Base-by-base conservation (phyloP, 2,888 invertebrate species). In the Clivina fossor region DNA sequence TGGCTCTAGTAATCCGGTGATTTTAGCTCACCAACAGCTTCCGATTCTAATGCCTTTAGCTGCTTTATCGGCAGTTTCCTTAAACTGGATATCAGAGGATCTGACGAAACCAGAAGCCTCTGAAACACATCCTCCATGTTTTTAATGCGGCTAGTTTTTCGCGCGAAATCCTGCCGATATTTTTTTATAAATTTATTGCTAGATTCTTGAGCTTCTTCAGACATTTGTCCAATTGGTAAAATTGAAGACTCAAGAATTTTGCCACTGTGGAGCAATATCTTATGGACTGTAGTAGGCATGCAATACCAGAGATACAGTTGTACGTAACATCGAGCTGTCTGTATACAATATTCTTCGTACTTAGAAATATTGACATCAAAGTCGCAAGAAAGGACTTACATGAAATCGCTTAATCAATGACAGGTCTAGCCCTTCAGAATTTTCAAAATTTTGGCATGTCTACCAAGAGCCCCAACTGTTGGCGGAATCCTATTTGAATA, bases 121-220 rank as follows among this genome's bases (percentile, higher is more conserved):
- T 60, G 58, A 18, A 66, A 54, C 24, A 66, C 55, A 56, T 64
- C 64, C 33, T 56, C 56, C 32, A 62, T 62, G 8, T 60, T 64
- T 30, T 62, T 50, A 38, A 57, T 35, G 33, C 63, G 50, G 30
- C 54, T 60, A 43, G 37, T 60, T 63, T 66, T 67, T 28, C 63
- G 44, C 4, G 63, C 54, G 47, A 62, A 63, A 41, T 60, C 57
- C 58, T 62, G 59, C 9, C 64, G 47, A 47, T 53, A 65, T 38
- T 47, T 58, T 58, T 63, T 59, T 18, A 26, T 26, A 26, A 9
- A 9, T 26, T 26, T 26, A 26, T 41, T 41, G 11, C 41, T 58
- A 51, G 65, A 59, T 53, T 68, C 68, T 58, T 67, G 66, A 2
- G 66, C 66, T 50, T 68, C 68, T 58, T 67, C 64, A 13, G 65